phyloP scores from a whole-genome alignment of 2,113 vertebrate species.

The Plestiodon gilberti region DNA sequence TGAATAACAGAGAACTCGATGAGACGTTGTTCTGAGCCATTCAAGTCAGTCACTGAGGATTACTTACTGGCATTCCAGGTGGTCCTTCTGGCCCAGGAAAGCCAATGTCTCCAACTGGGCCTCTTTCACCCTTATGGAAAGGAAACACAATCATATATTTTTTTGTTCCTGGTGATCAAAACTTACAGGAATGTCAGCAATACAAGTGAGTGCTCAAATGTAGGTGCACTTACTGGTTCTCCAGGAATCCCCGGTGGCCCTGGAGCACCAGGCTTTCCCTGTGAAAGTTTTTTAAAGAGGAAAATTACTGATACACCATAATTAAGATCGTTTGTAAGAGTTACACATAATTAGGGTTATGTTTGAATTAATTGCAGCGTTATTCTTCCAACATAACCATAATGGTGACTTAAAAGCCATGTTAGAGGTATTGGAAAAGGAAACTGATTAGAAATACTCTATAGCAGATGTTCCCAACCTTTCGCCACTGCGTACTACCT shows the following conservation, averaged over 20 bases:
- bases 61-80: constrained; percentile 88
- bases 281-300: constrained; percentile 32
- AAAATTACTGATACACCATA: background rate
- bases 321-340: background rate
- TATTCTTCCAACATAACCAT: too few relatives aligned
- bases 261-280: constrained; percentile 89
- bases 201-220: background rate
- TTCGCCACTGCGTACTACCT: too few relatives aligned
- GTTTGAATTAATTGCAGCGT: background rate
- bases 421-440: background rate
- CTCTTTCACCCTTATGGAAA: constrained; percentile 87
- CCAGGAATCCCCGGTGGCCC: constrained; percentile 90
- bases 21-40: background rate
- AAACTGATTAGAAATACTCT: background rate
- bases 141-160: background rate
- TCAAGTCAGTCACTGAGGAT: background rate
- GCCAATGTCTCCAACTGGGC: constrained; percentile 92
- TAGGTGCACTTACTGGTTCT: constrained; percentile 86
- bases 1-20: background rate
- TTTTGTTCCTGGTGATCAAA: background rate
- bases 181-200: background rate
- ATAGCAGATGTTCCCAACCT: too few relatives aligned
- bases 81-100: constrained; percentile 96
- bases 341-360: background rate
- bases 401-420: background rate